A percentile compares a stretch with the other conserved stretches of the same genome.
phyloP scores from a whole-genome alignment of 2,113 vertebrate species.

The Gallinago paraguaiae region DNA sequence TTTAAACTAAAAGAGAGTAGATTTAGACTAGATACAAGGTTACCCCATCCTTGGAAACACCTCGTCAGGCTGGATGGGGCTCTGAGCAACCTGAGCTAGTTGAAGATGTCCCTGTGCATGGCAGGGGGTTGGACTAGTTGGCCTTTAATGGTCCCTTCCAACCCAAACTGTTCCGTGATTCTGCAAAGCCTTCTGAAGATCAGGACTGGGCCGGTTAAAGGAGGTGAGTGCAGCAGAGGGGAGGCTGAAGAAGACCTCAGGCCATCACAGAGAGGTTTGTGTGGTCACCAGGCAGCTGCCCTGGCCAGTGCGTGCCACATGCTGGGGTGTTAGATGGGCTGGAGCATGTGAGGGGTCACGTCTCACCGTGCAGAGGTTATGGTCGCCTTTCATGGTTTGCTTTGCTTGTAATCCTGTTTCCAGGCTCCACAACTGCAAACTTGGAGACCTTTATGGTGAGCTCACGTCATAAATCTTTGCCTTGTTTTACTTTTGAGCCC shows the following conservation, averaged over 20 bases:
- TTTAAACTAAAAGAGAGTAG: not conserved
- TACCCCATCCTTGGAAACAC: not conserved
- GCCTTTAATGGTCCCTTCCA: not conserved
- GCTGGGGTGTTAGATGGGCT: not conserved
- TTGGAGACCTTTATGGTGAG: not conserved
- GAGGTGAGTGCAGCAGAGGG: not conserved
- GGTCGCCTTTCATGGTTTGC: not conserved
- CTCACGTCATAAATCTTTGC: slow-evolving; percentile 37
- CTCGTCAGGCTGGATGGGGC: not conserved
- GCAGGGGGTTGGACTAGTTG: not conserved
- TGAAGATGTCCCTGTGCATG: not conserved
- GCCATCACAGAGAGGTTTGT: rapidly evolving
- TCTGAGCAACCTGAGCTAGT: not conserved
- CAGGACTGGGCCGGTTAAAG: not conserved
- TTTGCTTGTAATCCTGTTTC: slow-evolving; percentile 29
- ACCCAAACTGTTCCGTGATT: not conserved
- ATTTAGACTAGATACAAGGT: not conserved
- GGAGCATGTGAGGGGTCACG: not conserved
- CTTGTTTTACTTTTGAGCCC: slow-evolving; percentile 33
- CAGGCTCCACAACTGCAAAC: not conserved
- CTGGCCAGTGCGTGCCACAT: not conserved
- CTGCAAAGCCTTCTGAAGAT: not conserved
- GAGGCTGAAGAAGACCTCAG: not conserved
- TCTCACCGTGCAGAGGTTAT: not conserved
- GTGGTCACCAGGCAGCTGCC: not conserved